Evolutionary conservation across 2,113 vertebrate species (phyloP), one percentile per base, ranked within the genome.

Genomic region (Burhinus oedicnemus): DNA sequence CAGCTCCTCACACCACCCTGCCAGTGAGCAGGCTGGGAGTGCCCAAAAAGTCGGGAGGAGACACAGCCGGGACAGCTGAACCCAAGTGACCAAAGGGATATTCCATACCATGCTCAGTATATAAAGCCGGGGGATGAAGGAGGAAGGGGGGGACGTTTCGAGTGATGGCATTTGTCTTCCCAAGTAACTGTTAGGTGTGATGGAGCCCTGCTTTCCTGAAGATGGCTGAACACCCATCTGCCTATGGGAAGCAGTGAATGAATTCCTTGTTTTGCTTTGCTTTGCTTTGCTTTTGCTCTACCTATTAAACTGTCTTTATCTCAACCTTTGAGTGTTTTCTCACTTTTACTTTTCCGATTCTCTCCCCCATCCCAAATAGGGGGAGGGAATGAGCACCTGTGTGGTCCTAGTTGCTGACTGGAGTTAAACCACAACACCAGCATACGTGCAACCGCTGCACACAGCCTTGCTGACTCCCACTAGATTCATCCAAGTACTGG

Each of bases 381-480:
- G n/a, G 27, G 26, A 42, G 38, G 20, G 26, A 30, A 38, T 5
- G 17, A 65, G 62, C 2, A 8, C 27, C 27, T 65, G 27, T 2
- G 1, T 29, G 62, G 27, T 30, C 38, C 38, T 20, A 18, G 18
- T 42, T 30, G 62, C 27, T 42, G 27, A 12, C 61, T 40, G 36
- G 36, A 17, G 11, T 40, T 64, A 40, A 64, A 64, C 17, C 38
- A 9, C 18, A 42, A 3, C 29, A 44, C 64, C 64, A 45, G 5
- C 22, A 6, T 51, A 23, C 49, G 7, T 23, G 49, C 34, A 49
- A 2, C 44, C 7, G 2, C 27, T 2, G 1, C 9, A 4, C 32
- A 4, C 15, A 30, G 54, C 71, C 22, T 32, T 19, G 2, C 19
- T 15, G 34, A 7, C 47, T 15, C 25, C 34, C 11, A 2, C 17